phyloP scores from a whole-genome alignment of 30 jellyfish, hydroid and myxozoan species.

The Hydra vulgaris region DNA sequence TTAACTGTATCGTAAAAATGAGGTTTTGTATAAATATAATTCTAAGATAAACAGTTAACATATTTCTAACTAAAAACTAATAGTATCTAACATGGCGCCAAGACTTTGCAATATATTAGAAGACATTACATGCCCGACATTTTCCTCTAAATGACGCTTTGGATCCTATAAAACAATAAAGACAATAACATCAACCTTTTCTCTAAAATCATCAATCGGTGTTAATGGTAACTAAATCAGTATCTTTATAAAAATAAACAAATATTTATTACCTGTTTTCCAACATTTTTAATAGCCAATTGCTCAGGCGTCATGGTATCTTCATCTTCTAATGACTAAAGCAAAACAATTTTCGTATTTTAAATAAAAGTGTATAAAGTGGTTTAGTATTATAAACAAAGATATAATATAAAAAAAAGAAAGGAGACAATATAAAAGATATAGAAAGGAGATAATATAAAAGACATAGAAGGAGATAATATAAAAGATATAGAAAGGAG shows the following conservation, averaged over 20 bases:
- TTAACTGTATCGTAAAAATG: too few species aligned
- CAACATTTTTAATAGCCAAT: slow-evolving; percentile 89
- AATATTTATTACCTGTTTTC: slow-evolving; percentile 63
- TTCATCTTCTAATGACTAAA: slow-evolving; percentile 84
- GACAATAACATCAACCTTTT: too few species aligned
- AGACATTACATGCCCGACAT: slow-evolving; percentile 76
- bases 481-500: too few species aligned
- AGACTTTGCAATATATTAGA: slow-evolving; percentile 83
- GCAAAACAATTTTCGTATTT: neutral
- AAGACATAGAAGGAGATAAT: too few species aligned
- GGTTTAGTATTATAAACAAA: too few species aligned
- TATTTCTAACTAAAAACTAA: slow-evolving; percentile 41
- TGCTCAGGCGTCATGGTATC: slow-evolving; percentile 95
- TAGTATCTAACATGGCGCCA: slow-evolving; percentile 96
- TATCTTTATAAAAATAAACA: too few species aligned
- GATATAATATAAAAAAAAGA: too few species aligned
- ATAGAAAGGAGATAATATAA: too few species aligned
- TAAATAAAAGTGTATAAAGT: too few species aligned
- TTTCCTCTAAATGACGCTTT: slow-evolving; percentile 89
- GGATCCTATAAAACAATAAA: slow-evolving; percentile 69
- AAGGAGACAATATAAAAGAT: too few species aligned
- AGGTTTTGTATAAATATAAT: too few species aligned
- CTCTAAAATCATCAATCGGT: neutral
- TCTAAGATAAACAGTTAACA: neutral
- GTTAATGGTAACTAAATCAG: neutral